phyloP scores from a whole-genome alignment of 2,888 invertebrate genomes.

The Eucera pruinosa region DNA sequence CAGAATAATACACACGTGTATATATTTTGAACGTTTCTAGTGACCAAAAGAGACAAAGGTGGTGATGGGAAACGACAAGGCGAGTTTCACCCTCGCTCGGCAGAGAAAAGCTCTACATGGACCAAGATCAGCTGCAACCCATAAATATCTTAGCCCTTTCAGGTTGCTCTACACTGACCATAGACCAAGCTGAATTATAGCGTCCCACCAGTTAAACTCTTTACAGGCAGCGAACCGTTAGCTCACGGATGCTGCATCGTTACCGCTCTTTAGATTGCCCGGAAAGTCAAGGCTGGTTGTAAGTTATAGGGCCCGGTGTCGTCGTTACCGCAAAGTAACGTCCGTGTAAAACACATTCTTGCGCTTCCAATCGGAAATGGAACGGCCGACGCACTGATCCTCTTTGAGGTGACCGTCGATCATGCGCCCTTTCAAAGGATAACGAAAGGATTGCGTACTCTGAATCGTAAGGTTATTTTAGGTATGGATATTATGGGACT shows the following conservation, averaged over 20 bases:
- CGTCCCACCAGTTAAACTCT: conserved; percentile 76
- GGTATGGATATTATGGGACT: too few relatives aligned
- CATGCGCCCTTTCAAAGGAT: neutral
- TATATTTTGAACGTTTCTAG: neutral
- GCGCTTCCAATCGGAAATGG: conserved; percentile 48
- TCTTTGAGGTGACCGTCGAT: neutral
- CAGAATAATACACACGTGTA: neutral
- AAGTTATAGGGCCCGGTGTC: conserved; percentile 65
- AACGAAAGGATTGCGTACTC: neutral
- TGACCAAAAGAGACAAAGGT: conserved; percentile 8
- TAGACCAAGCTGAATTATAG: conserved; percentile 72
- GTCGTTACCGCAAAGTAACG: conserved; percentile 49
- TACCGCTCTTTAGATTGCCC: conserved; percentile 55
- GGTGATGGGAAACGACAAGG: conserved; percentile 25
- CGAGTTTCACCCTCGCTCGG: conserved; percentile 23
- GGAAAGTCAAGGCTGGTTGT: conserved; percentile 51
- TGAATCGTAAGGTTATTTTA: too few relatives aligned
- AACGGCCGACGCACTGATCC: neutral
- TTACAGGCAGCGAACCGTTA: conserved; percentile 68
- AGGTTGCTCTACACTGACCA: conserved; percentile 64
- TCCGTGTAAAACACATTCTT: conserved; percentile 47
- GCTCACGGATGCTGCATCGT: conserved; percentile 63
- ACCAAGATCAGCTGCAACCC: conserved; percentile 67
- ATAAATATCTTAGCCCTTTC: conserved; percentile 73
- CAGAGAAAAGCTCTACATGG: conserved; percentile 38